Evolutionary conservation across 2,113 vertebrate genomes (phyloP).

Genomic region (Micromys minutus): DNA sequence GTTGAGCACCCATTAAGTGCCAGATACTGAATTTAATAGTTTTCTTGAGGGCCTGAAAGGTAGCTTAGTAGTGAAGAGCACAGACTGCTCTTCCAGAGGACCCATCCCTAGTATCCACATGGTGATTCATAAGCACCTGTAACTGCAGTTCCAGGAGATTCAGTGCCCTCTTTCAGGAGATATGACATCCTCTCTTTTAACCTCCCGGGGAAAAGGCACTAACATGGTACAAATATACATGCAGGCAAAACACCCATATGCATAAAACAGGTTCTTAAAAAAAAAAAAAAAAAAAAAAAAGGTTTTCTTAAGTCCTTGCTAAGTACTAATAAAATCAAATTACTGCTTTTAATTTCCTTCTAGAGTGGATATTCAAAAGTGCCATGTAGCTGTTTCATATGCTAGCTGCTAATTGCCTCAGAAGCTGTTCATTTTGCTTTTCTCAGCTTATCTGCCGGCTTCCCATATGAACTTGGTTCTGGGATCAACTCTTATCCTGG

Average conservation of each 20-base stretch:
- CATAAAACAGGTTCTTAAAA: not conserved
- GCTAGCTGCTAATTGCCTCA: not conserved
- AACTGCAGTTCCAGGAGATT: not conserved
- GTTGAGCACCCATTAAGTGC: not conserved
- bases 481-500: not conserved
- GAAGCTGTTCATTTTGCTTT: not conserved
- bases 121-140: not conserved
- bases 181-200: not conserved
- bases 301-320: not conserved
- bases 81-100: not conserved
- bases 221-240: not conserved
- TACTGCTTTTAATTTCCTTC: not conserved
- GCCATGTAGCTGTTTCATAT: not conserved
- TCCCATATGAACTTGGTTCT: not conserved
- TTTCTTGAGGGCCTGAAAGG: not conserved
- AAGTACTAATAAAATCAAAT: not conserved
- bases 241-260: not conserved
- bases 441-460: not conserved
- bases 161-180: not conserved
- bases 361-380: not conserved
- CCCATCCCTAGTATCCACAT: not conserved
- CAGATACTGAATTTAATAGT: not conserved
- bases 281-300: not conserved
- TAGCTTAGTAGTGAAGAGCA: not conserved
- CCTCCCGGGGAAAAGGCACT: not conserved